Percentiles rank a stretch among this genome's conserved stretches.
Conservation (phyloP, 2,888 invertebrate genomes). For the Schrankia costaestrigalis region DNA sequence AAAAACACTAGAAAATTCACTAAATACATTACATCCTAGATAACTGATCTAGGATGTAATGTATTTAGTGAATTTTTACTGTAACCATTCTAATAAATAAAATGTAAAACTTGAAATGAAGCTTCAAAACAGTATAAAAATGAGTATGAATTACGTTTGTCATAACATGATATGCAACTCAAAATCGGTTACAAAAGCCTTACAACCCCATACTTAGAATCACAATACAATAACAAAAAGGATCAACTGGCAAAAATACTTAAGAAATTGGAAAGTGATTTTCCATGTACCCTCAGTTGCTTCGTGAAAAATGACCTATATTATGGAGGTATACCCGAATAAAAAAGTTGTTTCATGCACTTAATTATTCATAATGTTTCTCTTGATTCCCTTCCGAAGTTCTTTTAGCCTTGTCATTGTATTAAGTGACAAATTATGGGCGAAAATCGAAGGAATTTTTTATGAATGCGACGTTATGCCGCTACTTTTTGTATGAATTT, state of each 20-base stretch:
- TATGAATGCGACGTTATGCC: constrained; percentile 10
- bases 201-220: no score
- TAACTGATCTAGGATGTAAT: no score
- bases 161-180: no score
- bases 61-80: no score
- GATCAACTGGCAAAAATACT: constrained; percentile 4
- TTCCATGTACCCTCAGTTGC: constrained; percentile 48
- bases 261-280: constrained; percentile 42
- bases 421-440: constrained; percentile 72
- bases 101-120: no score
- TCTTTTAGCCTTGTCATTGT: constrained; percentile 63
- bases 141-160: no score
- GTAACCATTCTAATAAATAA: no score
- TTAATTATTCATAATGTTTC: constrained; percentile 77
- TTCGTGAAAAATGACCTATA: constrained; percentile 53
- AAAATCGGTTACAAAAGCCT: background rate
- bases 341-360: constrained; percentile 62
- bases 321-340: constrained; percentile 44
- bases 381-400: constrained; percentile 54
- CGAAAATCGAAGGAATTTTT: constrained; percentile 27
- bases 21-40: no score
- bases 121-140: no score
- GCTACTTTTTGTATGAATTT: constrained; percentile 9
- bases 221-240: background rate
- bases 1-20: no score